A percentile compares a stretch with the other conserved stretches of the same genome.
Conservation (phyloP, 2,888 invertebrate genomes). For the Lissonota sp. region DNA sequence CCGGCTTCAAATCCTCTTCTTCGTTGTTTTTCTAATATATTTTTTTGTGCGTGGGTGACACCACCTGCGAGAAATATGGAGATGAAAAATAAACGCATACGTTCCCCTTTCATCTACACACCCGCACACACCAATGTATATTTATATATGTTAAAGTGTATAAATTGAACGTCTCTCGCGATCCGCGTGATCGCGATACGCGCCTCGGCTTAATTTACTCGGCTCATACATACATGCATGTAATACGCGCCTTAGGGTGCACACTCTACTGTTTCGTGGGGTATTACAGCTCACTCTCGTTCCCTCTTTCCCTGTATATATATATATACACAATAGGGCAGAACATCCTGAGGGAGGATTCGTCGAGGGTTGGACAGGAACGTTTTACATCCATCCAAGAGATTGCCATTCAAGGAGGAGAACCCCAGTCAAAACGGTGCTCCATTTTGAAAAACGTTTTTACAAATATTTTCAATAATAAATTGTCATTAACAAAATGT, state of each 20-base stretch:
- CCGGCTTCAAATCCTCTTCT: slow-evolving; percentile 8
- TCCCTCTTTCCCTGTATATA: background rate
- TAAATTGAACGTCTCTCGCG: slow-evolving; percentile 25
- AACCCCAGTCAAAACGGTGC: too few relatives aligned
- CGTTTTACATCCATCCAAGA: slow-evolving; percentile 44
- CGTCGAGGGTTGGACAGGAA: slow-evolving; percentile 20
- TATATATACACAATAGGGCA: background rate
- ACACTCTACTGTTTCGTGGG: slow-evolving; percentile 13
- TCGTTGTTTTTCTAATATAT: background rate
- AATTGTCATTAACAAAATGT: too few relatives aligned
- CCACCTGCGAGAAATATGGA: background rate
- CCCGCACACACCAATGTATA: too few relatives aligned
- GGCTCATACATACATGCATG: slow-evolving; percentile 74
- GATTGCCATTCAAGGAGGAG: background rate
- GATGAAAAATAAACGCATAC: background rate
- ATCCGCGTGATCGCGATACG: slow-evolving; percentile 49
- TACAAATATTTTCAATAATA: too few relatives aligned
- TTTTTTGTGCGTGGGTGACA: slow-evolving; percentile 5
- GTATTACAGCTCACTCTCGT: background rate
- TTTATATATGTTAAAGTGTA: too few relatives aligned
- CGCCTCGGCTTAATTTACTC: slow-evolving; percentile 70
- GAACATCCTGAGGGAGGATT: background rate
- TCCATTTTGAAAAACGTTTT: too few relatives aligned
- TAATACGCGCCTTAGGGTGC: slow-evolving; percentile 64
- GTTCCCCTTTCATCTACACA: too few relatives aligned